Evolutionary conservation across 2,113 vertebrate genomes (phyloP).

Genomic region (Hemicordylus capensis): DNA sequence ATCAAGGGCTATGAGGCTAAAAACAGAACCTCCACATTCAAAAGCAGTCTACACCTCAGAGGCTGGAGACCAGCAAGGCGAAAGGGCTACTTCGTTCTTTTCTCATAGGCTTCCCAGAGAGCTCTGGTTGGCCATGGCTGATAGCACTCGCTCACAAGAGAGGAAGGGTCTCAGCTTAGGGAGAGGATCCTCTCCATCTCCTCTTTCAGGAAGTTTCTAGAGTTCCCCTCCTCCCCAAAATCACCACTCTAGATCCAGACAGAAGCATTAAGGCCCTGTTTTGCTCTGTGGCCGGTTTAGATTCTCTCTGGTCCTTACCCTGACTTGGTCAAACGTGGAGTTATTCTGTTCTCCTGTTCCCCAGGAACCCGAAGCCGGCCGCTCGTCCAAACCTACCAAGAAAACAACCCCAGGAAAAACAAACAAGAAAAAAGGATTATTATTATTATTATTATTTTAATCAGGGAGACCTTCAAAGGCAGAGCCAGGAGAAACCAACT

Average conservation of each 20-base stretch:
- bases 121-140: too few relatives aligned
- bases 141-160: not conserved
- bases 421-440: constrained; percentile 12
- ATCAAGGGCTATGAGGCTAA: too few relatives aligned
- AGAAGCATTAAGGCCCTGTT: not conserved
- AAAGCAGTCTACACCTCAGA: too few relatives aligned
- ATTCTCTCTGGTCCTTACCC: constrained; percentile 79
- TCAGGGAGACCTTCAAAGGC: constrained; percentile 69
- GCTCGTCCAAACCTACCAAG: constrained; percentile 87
- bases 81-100: too few relatives aligned
- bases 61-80: not conserved
- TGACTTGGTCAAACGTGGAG: constrained; percentile 90
- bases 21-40: too few relatives aligned
- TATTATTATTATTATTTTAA: too few relatives aligned
- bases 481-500: constrained; percentile 60
- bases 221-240: not conserved
- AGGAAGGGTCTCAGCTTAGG: not conserved
- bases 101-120: not conserved
- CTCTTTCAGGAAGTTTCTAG: not conserved
- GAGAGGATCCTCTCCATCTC: not conserved
- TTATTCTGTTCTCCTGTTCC: constrained; percentile 90
- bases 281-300: constrained; percentile 10
- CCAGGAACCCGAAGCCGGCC: constrained; percentile 91
- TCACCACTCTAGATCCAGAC: not conserved
- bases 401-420: constrained; percentile 45